A percentile compares a stretch with the other conserved stretches of the same genome.
These are phyloP conservation scores for Melitaea cinxia DNA, from an alignment of 1,140 invertebrate genomes.

Conservation along the genomic window DNA sequence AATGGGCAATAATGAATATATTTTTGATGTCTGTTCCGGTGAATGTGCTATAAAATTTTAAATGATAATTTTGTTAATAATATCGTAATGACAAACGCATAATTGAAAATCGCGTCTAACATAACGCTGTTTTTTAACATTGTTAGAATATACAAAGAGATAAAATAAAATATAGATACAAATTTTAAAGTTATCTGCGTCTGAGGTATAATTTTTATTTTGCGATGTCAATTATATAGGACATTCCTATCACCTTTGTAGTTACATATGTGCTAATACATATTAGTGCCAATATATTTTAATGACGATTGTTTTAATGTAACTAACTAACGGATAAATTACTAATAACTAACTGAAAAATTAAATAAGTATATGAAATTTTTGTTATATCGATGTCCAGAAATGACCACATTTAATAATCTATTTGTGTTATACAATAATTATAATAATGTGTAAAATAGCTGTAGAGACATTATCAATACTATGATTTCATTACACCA, in stretches of 20 bases:
- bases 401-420: too few species aligned
- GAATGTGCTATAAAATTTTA: background rate
- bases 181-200: background rate
- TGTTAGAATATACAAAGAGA: background rate
- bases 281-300: too few species aligned
- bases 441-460: too few species aligned
- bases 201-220: background rate
- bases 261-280: background rate
- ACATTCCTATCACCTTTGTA: conserved; percentile 5
- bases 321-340: too few species aligned
- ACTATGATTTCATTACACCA: too few species aligned
- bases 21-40: background rate
- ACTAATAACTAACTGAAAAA: too few species aligned
- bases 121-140: conserved; percentile 1
- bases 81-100: background rate
- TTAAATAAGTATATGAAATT: too few species aligned
- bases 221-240: conserved; percentile 8
- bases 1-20: conserved; percentile 14
- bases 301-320: too few species aligned
- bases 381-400: too few species aligned
- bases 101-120: background rate
- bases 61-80: conserved; percentile 10
- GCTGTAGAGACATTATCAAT: too few species aligned
- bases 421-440: too few species aligned
- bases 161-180: too few species aligned